Conservation (phyloP, 2,797 vertebrate species). For the Hippoglossus hippoglossus region DNA sequence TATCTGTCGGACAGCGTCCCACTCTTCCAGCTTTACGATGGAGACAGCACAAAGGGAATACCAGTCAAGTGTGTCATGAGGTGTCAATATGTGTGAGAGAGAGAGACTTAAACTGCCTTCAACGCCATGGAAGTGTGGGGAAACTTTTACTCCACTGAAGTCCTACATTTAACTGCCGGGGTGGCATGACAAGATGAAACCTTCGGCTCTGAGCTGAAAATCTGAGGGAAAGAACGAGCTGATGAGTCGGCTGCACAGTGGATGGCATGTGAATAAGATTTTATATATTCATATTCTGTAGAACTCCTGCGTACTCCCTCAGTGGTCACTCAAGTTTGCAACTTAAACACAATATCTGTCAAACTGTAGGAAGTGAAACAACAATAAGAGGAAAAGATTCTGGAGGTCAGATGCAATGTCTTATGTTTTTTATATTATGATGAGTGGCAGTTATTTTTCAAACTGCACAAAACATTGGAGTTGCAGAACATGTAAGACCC, state of each 20-base stretch:
- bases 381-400: conserved; percentile 9
- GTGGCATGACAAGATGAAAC: conserved; percentile 68
- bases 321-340: conserved; percentile 7
- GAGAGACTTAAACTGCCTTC: conserved; percentile 35
- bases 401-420: conserved; percentile 8
- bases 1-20: conserved; percentile 55
- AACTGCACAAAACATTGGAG: neutral
- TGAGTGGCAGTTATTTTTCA: conserved; percentile 3
- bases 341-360: conserved; percentile 16
- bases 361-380: conserved; percentile 18
- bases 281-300: conserved; percentile 49
- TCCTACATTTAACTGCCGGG: conserved; percentile 51
- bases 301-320: conserved; percentile 42
- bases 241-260: conserved; percentile 58
- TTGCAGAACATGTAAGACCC: neutral
- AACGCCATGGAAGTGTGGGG: conserved; percentile 36
- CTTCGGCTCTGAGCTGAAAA: conserved; percentile 45
- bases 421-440: neutral
- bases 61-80: conserved; percentile 58
- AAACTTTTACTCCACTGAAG: conserved; percentile 62
- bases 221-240: conserved; percentile 48
- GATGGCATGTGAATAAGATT: conserved; percentile 52
- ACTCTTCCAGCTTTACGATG: conserved; percentile 33
- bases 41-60: conserved; percentile 55
- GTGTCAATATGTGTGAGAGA: conserved; percentile 18